These are phyloP conservation scores for Hedychridium roseum DNA, from an alignment of 2,888 invertebrate species.

Conservation along the genomic window DNA sequence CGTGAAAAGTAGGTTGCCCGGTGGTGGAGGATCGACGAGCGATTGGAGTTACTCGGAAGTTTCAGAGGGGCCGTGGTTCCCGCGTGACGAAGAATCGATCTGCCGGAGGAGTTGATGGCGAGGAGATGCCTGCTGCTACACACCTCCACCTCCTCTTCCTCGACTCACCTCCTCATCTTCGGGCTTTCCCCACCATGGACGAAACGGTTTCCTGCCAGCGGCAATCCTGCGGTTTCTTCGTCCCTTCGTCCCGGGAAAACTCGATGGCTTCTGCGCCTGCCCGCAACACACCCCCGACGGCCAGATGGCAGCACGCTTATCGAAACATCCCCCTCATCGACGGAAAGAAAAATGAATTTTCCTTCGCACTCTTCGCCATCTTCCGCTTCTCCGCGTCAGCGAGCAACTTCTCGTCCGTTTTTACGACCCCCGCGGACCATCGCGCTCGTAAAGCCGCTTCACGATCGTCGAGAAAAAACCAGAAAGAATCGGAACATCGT, in stretches of 20 bases:
- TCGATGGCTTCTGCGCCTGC: constrained; percentile 23
- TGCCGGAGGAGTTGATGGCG: constrained; percentile 23
- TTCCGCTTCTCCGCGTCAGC: too few species aligned
- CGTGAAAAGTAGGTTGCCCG: too few species aligned
- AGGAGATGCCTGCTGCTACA: constrained; percentile 26
- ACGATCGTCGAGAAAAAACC: too few species aligned
- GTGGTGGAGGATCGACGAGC: too few species aligned
- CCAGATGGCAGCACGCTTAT: constrained; percentile 41
- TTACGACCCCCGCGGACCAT: too few species aligned
- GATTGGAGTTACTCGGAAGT: constrained; percentile 1
- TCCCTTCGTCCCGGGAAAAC: constrained; percentile 14
- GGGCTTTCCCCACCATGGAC: constrained; percentile 35
- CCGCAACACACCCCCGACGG: constrained; percentile 20
- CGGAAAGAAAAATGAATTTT: too few species aligned
- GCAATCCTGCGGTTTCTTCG: constrained; percentile 13
- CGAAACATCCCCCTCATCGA: too few species aligned
- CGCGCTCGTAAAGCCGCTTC: too few species aligned
- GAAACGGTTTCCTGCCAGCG: constrained; percentile 22
- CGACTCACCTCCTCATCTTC: constrained; percentile 22
- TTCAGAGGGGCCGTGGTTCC: constrained; percentile 12
- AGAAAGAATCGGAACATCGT: too few species aligned
- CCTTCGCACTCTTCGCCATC: too few species aligned
- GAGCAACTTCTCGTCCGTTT: too few species aligned
- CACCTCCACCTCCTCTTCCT: constrained; percentile 16
- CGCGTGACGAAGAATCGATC: constrained; percentile 24